phyloP scores from a whole-genome alignment of 2,113 vertebrate species.

The Myotis davidii region DNA sequence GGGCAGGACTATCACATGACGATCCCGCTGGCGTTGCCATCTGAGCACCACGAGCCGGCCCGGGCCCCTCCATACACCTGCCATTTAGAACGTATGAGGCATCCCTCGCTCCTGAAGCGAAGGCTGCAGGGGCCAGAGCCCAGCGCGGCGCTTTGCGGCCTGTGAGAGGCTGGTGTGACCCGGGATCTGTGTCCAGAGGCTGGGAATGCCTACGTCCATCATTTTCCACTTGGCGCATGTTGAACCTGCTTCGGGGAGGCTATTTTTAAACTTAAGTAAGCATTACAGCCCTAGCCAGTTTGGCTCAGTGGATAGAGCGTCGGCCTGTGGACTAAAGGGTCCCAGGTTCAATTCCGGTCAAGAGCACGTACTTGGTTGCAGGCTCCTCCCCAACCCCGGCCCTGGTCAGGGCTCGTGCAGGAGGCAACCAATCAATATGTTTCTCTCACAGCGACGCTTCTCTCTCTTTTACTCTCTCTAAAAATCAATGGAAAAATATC shows the following conservation, averaged over 20 bases:
- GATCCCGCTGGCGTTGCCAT: not conserved
- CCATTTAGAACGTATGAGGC: accelerated
- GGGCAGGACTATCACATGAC: not conserved
- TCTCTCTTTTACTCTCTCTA: too few relatives aligned
- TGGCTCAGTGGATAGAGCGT: too few relatives aligned
- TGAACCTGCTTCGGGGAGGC: not conserved
- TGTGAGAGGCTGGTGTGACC: not conserved
- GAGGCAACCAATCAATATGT: too few relatives aligned
- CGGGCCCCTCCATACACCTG: not conserved
- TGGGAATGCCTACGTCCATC: not conserved
- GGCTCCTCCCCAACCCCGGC: too few relatives aligned
- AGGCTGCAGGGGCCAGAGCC: not conserved
- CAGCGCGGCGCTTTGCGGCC: accelerated
- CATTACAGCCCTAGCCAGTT: not conserved
- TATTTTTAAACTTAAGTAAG: constrained; percentile 39
- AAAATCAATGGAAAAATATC: too few relatives aligned
- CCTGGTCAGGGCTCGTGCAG: too few relatives aligned
- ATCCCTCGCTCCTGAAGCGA: too few relatives aligned
- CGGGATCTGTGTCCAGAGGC: not conserved
- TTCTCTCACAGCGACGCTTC: too few relatives aligned
- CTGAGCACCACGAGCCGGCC: not conserved
- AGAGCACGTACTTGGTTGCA: too few relatives aligned
- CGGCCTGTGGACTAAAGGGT: too few relatives aligned
- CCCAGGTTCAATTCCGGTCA: too few relatives aligned
- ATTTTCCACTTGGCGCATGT: not conserved